Percentiles rank a stretch among this genome's conserved stretches.
phyloP scores from a whole-genome alignment of 2,888 invertebrate genomes.

The Synanthedon formicaeformis region DNA sequence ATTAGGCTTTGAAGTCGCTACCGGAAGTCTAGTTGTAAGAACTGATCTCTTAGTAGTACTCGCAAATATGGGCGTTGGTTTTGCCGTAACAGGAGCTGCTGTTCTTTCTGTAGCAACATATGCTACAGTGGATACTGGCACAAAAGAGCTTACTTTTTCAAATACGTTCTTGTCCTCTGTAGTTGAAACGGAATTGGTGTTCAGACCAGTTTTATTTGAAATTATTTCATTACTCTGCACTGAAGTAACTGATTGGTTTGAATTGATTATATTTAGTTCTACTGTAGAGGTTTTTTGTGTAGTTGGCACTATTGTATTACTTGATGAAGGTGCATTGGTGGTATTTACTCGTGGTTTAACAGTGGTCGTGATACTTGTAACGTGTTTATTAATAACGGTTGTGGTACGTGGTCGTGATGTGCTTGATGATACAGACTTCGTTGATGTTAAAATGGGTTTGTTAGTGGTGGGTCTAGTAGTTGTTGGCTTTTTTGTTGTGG shows the following conservation, averaged over 20 bases:
- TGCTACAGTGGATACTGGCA: slow-evolving; percentile 38
- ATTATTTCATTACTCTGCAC: slow-evolving; percentile 5
- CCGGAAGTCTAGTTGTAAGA: slow-evolving; percentile 12
- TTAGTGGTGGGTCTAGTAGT: slow-evolving; percentile 10
- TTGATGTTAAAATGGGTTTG: slow-evolving; percentile 8
- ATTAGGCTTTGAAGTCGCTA: slow-evolving; percentile 8
- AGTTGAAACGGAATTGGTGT: slow-evolving; percentile 15
- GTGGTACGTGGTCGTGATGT: slow-evolving; percentile 11
- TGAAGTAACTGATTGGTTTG: slow-evolving; percentile 4
- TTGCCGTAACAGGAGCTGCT: slow-evolving; percentile 20
- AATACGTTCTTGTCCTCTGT: slow-evolving; percentile 28
- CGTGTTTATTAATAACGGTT: slow-evolving; percentile 5
- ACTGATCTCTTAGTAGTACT: slow-evolving; percentile 19
- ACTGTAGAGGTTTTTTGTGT: slow-evolving; percentile 6
- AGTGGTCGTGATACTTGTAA: slow-evolving; percentile 2
- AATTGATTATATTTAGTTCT: slow-evolving; percentile 4
- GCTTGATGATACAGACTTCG: slow-evolving; percentile 3
- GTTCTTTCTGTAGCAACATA: slow-evolving; percentile 31
- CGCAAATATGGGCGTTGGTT: slow-evolving; percentile 10
- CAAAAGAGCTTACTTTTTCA: slow-evolving; percentile 44
- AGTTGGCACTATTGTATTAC: slow-evolving; percentile 7
- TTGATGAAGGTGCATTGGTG: slow-evolving; percentile 8
- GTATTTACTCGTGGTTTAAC: slow-evolving; percentile 5
- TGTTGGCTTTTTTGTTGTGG: slow-evolving; percentile 13
- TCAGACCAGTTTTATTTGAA: slow-evolving; percentile 11